phyloP scores from a whole-genome alignment of 1,140 invertebrate genomes.

The Amyelois transitella region DNA sequence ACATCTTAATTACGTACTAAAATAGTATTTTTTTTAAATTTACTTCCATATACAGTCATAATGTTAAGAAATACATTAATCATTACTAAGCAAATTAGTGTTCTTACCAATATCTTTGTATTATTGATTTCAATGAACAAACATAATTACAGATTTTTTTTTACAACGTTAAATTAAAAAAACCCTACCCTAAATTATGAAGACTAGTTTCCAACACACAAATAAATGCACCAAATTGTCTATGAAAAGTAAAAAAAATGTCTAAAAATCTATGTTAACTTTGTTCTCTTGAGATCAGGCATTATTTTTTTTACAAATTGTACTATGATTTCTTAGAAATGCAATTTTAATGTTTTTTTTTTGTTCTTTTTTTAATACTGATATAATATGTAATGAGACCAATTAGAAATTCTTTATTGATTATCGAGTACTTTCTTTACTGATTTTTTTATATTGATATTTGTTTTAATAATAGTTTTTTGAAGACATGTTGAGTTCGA shows the following conservation, averaged over 20 bases:
- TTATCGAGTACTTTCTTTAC: no score
- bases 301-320: not conserved
- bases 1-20: not conserved
- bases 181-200: not conserved
- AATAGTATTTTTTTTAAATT: not conserved
- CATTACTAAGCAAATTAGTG: not conserved
- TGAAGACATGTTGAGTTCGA: no score
- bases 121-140: not conserved
- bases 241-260: not conserved
- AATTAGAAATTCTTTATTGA: not conserved
- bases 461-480: no score
- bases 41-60: not conserved
- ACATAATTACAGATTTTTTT: not conserved
- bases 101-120: no score
- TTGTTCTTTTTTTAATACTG: not conserved
- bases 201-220: conserved; percentile 2
- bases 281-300: conserved; percentile 4
- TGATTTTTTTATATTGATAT: no score
- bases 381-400: not conserved
- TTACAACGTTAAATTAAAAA: not conserved
- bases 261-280: not conserved
- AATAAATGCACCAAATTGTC: conserved; percentile 4
- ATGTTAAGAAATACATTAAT: not conserved
- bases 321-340: conserved; percentile 1
- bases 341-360: not conserved